phyloP scores from a whole-genome alignment of 1,140 invertebrate genomes.

The Drosophila kurseongensis region DNA sequence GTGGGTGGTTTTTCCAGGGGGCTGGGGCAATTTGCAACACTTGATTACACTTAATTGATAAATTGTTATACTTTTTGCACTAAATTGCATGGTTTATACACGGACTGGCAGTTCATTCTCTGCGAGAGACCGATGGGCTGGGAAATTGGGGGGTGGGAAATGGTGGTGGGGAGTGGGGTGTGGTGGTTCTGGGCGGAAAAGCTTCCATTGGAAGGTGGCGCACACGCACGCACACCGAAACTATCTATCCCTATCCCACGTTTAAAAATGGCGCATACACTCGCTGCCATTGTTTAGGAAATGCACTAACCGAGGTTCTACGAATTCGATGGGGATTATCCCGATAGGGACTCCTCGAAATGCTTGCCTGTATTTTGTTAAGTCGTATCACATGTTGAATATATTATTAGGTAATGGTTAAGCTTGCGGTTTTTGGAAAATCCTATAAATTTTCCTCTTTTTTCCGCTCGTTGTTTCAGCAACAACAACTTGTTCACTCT shows the following conservation, averaged over 20 bases:
- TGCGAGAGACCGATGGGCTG: constrained; percentile 7
- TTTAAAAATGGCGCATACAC: constrained; percentile 81
- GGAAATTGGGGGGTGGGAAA: neutral
- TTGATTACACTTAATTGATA: constrained; percentile 65
- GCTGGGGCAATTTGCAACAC: constrained; percentile 45
- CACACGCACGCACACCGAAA: constrained; percentile 75
- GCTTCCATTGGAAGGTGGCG: constrained; percentile 79
- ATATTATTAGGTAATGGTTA: constrained; percentile 32
- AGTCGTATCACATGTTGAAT: constrained; percentile 31
- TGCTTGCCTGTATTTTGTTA: constrained; percentile 4
- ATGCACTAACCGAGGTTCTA: constrained; percentile 65
- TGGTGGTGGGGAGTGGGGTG: neutral
- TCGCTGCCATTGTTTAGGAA: constrained; percentile 80
- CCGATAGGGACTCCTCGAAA: neutral
- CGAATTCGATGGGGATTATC: neutral
- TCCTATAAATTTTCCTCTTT: constrained; percentile 44
- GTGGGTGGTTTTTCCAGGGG: too few relatives aligned
- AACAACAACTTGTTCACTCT: constrained; percentile 83
- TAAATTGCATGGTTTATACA: constrained; percentile 58
- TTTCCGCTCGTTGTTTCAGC: constrained; percentile 76
- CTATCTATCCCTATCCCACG: constrained; percentile 82
- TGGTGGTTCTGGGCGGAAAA: constrained; percentile 15
- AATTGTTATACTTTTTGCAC: constrained; percentile 63
- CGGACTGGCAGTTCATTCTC: constrained; percentile 59
- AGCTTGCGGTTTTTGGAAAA: constrained; percentile 28